Conservation (phyloP, 1,140 invertebrate species). For the Trinorchestia longiramus region DNA sequence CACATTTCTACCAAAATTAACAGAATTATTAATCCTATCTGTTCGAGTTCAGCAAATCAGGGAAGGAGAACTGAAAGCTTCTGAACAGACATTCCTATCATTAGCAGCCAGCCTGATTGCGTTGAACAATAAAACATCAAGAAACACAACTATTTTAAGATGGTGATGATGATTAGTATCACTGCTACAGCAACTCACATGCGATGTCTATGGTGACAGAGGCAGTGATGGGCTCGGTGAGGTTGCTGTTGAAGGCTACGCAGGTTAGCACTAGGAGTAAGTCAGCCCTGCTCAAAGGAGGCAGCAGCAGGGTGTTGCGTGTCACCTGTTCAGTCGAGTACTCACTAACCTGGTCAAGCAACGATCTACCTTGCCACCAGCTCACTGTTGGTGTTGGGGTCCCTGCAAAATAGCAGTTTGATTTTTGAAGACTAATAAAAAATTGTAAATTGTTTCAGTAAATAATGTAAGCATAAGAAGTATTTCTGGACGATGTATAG, state of each 20-base stretch:
- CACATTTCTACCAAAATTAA: no score
- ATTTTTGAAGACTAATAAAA: not conserved
- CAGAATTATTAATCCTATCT: no score
- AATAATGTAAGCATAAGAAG: not conserved
- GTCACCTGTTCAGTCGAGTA: conserved; percentile 70
- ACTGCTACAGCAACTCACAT: conserved; percentile 77
- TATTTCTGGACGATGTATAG: not conserved
- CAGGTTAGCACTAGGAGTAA: conserved; percentile 87
- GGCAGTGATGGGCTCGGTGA: conserved; percentile 80
- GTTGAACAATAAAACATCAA: no score
- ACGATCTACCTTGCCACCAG: conserved; percentile 73
- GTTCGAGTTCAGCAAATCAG: no score
- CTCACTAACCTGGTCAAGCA: conserved; percentile 71
- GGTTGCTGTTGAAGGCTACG: conserved; percentile 84
- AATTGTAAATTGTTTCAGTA: not conserved
- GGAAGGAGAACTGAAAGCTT: no score
- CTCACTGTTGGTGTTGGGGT: conserved; percentile 74
- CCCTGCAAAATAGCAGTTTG: conserved; percentile 62
- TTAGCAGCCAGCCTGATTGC: no score
- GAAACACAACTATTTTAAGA: not conserved
- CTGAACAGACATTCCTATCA: no score
- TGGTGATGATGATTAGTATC: not conserved
- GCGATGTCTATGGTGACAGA: conserved; percentile 90
- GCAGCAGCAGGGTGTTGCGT: conserved; percentile 79
- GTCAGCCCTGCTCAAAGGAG: conserved; percentile 81